Evolutionary conservation across 2,888 invertebrate genomes (phyloP), one percentile per base, ranked within the genome.

Genomic region (Scaptomyza flava): DNA sequence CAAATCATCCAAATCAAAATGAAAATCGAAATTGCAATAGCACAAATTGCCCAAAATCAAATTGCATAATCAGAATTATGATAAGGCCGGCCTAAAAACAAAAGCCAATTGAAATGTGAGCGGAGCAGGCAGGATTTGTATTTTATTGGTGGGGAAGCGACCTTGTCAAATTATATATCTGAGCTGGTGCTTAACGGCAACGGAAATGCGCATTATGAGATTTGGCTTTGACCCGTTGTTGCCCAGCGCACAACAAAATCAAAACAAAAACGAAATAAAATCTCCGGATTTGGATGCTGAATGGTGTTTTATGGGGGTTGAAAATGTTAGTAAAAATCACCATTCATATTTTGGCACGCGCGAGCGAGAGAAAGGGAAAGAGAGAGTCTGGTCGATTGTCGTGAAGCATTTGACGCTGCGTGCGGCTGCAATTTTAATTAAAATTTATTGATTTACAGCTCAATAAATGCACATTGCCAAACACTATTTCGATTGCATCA

Each of bases 391-490:
- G 46, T 65, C 68, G 69, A 72, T 81, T 87, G 85, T 84, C 76
- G 42, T 63, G 64, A 23, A 60, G 20, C 43, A 41, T 36, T 62
- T 38, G 58, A 59, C 48, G n/a, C 60, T 73, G 81, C 58, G 61
- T 71, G 71, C 50, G 78, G 71, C 81, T 84, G 84, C 79, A 86
- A 86, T 88, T 83, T 88, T 86, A 83, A 83, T 83, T 88, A 81
- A 87, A 88, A 88, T 88, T 83, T 83, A 83, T 83, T 83, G 89
- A 88, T 83, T 83, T 88, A 84, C 87, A 88, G 85, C 73, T 87
- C 88, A 83, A 88, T 88, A 84, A 87, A 84, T 83, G 76, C 79
- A 31, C 67, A 67, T 46, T 46, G 56, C 75, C 17, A 41, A 75
- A 62, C 64, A 74, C 63, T 51, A 58, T 42, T 64, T 36, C 57